A percentile compares a stretch with the other conserved stretches of the same genome.
Conservation (phyloP, 1,140 invertebrate genomes). For the Rhizoglyphus robini region DNA sequence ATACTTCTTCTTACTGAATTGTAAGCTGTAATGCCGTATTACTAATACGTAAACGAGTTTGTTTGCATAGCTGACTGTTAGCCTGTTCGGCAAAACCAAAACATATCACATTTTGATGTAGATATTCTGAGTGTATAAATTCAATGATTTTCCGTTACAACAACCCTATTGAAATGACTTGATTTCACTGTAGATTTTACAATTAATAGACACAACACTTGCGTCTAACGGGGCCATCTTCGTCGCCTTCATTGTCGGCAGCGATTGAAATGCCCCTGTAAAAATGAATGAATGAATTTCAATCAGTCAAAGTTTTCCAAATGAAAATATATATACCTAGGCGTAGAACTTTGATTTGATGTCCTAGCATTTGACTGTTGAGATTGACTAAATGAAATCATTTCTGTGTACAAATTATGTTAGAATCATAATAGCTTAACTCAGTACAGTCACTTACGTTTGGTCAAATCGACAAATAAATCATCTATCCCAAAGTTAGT, state of each 20-base stretch:
- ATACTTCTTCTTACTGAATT: too few relatives aligned
- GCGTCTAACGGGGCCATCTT: neutral
- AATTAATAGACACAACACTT: neutral
- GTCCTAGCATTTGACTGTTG: constrained; percentile 9
- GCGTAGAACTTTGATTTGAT: neutral
- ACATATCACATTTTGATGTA: neutral
- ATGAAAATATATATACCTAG: neutral
- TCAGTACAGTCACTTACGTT: constrained; percentile 31
- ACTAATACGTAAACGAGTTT: too few relatives aligned
- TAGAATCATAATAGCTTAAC: neutral
- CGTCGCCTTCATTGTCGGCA: neutral
- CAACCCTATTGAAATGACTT: neutral
- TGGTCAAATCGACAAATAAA: constrained; percentile 71
- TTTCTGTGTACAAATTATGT: neutral
- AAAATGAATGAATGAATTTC: neutral
- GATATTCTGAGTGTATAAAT: neutral
- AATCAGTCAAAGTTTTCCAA: neutral
- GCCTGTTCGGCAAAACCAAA: too few relatives aligned
- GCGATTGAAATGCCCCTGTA: constrained; percentile 15
- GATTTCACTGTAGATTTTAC: neutral
- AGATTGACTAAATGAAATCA: constrained; percentile 5
- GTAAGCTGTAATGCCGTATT: too few relatives aligned
- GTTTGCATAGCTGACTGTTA: too few relatives aligned
- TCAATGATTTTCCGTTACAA: neutral
- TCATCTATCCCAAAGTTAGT: constrained; percentile 81